A percentile compares a stretch with the other conserved stretches of the same genome.
Evolutionary conservation across 92 coral and sea anemone species (phyloP).

Genomic region (Paramuricea clavata): DNA sequence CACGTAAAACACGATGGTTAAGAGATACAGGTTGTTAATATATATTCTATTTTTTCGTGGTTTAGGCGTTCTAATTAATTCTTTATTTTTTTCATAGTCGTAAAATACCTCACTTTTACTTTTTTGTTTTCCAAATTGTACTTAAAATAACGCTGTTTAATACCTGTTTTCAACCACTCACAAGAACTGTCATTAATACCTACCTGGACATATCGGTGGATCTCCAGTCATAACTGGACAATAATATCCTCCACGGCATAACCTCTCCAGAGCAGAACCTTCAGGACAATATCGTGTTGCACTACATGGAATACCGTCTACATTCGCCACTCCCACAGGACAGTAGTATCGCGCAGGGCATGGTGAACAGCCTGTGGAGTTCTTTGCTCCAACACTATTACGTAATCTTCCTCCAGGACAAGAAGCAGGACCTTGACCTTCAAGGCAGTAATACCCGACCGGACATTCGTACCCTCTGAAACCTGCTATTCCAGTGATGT

Average conservation of each 20-base stretch:
- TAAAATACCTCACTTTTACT: too few relatives aligned
- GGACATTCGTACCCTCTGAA: conserved; percentile 90
- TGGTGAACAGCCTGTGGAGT: conserved; percentile 74
- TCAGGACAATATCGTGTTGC: conserved; percentile 76
- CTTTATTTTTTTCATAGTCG: too few relatives aligned
- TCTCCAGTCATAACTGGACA: conserved; percentile 77
- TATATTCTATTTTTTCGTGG: too few relatives aligned
- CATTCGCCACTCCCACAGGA: conserved; percentile 78
- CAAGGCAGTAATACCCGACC: conserved; percentile 86
- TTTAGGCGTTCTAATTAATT: too few relatives aligned
- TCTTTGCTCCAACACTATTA: conserved; percentile 80
- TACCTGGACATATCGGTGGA: conserved; percentile 89
- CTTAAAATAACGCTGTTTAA: too few relatives aligned
- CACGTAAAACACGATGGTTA: too few relatives aligned
- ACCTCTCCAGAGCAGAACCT: conserved; percentile 77
- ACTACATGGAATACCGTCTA: conserved; percentile 88
- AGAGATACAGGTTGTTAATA: too few relatives aligned
- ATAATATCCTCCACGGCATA: conserved; percentile 90
- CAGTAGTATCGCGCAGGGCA: conserved; percentile 95
- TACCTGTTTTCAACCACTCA: too few relatives aligned
- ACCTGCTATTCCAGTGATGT: conserved; percentile 89
- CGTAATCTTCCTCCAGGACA: conserved; percentile 94
- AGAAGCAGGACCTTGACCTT: conserved; percentile 79
- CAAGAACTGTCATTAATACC: neutral
- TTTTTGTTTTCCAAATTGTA: too few relatives aligned